Percentiles rank a stretch among this genome's conserved stretches.
Conservation (phyloP, 2,797 vertebrate species). For the Tarsius wallacei region DNA sequence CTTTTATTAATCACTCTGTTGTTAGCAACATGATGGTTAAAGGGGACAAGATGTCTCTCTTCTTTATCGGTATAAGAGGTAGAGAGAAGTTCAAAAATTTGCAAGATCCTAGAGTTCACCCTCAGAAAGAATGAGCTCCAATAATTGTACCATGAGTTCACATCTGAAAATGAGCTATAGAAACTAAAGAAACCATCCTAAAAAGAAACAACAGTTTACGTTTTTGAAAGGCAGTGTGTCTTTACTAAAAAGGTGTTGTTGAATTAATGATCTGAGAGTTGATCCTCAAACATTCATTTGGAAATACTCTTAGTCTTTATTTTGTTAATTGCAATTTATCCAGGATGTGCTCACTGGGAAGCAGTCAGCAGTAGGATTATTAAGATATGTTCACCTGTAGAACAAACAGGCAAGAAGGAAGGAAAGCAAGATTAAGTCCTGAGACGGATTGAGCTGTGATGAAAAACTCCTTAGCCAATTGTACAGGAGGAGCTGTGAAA, state of each 20-base stretch:
- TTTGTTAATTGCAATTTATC: background rate
- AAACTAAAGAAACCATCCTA: constrained; percentile 32
- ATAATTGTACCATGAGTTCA: constrained; percentile 21
- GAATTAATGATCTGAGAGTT: constrained; percentile 2
- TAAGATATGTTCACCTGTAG: background rate
- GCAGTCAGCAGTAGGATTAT: background rate
- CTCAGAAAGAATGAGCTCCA: constrained; percentile 17
- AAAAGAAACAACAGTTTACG: background rate
- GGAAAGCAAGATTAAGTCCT: background rate
- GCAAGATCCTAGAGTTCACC: constrained; percentile 27
- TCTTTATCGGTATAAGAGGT: background rate
- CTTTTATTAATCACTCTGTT: constrained; percentile 57
- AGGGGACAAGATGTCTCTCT: background rate
- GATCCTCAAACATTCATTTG: background rate
- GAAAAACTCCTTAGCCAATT: background rate
- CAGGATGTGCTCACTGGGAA: background rate
- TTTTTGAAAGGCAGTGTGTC: background rate
- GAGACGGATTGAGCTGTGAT: background rate
- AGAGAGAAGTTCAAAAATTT: background rate
- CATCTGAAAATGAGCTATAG: background rate
- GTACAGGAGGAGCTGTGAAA: background rate
- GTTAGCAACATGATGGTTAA: background rate
- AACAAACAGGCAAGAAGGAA: background rate
- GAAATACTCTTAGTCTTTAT: constrained; percentile 18
- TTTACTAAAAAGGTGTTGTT: background rate